Evolutionary conservation across 2,113 vertebrate species (phyloP), one percentile per base, ranked within the genome.

Genomic region (Patagioenas fasciata): DNA sequence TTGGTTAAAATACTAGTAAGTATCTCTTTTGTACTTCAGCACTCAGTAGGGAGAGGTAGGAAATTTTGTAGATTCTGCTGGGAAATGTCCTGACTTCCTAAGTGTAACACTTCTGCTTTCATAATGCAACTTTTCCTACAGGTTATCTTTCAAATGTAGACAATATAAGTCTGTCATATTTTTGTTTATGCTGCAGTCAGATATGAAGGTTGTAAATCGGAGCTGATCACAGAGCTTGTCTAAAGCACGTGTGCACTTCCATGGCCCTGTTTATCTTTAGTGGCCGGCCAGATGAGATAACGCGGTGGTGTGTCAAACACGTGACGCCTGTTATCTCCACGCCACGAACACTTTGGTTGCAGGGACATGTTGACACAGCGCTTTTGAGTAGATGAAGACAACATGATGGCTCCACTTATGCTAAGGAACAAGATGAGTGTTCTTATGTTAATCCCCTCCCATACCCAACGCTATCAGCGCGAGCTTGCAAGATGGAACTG

Each of bases 231-330:
- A 81, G 82, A 53, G 61, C 61, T 78, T 87, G 80, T 79, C 83
- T 89, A 57, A 92, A 87, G 73, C 89, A 92, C 3, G 6, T 57
- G 86, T 85, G 86, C 66, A 36, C 42, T 94, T 93, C 80, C 65
- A 44, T 61, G 77, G n/a, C 91, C 87, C n/a, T 87, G 61, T 91
- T 95, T 93, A 96, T 94, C 91, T 86, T 56, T 24, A 71, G 84
- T 57, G 80, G 87, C 95, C 85, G 80, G 83, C 80, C 83, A 91
- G 91, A 53, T 67, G 86, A 97, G 95, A 96, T 97, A 96, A 95
- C 65, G 71, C 2, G 1, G 73, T 87, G 94, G 40, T 81, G 69
- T 96, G 95, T 89, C 86, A 89, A 87, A 79, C 86, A 57, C 1
- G 6, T 92, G 94, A 72, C 47, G 6, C 7, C 9, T 81, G 71